Conservation (phyloP, 2,888 invertebrate species). For the Drosophila paramelanica region DNA sequence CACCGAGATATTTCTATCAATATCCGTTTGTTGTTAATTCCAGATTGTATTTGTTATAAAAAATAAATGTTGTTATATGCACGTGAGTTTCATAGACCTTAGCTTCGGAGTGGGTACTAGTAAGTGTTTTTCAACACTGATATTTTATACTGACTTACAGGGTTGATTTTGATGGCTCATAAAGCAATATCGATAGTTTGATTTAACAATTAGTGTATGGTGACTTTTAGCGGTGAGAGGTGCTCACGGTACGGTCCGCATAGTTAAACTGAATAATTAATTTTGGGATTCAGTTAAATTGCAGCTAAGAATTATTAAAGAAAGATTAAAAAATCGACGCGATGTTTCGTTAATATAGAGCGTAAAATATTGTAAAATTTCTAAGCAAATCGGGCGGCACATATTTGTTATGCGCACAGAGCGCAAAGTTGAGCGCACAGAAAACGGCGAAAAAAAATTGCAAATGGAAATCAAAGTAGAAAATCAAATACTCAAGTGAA, state of each 20-base stretch:
- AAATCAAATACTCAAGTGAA: conserved; percentile 55
- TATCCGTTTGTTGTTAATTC: background rate
- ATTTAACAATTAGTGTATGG: conserved; percentile 46
- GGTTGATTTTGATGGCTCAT: background rate
- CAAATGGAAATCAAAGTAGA: conserved; percentile 48
- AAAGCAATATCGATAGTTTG: conserved; percentile 22
- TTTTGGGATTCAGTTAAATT: conserved; percentile 24
- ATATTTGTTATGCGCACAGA: conserved; percentile 58
- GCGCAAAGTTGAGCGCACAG: conserved; percentile 46
- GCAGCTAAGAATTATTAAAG: conserved; percentile 23
- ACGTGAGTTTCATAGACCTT: background rate
- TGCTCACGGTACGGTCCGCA: conserved; percentile 5
- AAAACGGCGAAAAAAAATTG: conserved; percentile 39
- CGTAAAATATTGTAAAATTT: background rate
- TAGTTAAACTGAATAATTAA: conserved; percentile 41
- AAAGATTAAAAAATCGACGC: conserved; percentile 16
- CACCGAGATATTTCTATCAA: background rate
- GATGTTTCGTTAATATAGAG: conserved; percentile 7
- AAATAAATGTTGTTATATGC: too few relatives aligned
- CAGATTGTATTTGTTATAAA: background rate
- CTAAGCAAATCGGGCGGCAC: conserved; percentile 38
- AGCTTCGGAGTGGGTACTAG: conserved; percentile 2
- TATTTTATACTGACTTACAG: background rate
- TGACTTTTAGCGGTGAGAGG: conserved; percentile 51
- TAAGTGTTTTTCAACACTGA: conserved; percentile 16